Conservation (phyloP, 2,797 vertebrate genomes). For the Eremophila alpestris region DNA sequence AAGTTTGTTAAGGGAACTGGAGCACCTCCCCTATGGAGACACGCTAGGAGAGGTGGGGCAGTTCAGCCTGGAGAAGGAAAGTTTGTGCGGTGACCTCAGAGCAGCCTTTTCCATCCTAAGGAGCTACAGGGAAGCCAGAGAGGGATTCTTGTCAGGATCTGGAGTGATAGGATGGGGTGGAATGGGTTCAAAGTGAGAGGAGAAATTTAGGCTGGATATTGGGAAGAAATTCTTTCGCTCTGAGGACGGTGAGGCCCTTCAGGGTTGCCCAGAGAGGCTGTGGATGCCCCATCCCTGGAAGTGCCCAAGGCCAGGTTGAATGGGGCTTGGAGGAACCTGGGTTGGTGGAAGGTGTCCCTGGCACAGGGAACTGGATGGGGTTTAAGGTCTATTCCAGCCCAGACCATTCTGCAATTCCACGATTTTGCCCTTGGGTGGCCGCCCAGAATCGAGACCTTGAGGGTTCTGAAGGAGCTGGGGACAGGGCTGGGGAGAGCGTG, state of each 20-base stretch:
- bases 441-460: accelerated
- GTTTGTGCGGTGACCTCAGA: not conserved
- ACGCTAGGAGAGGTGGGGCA: not conserved
- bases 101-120: not conserved
- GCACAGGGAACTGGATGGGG: accelerated
- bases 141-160: not conserved
- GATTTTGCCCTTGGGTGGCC: accelerated
- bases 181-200: not conserved
- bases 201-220: not conserved
- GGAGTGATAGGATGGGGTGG: no score
- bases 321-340: no score
- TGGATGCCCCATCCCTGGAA: not conserved
- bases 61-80: not conserved
- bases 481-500: accelerated
- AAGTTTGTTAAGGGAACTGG: not conserved
- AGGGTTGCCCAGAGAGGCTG: not conserved
- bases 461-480: accelerated
- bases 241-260: not conserved
- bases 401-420: accelerated
- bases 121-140: accelerated
- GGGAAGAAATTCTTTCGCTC: no score
- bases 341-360: no score
- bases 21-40: accelerated
- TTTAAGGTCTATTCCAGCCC: not conserved
- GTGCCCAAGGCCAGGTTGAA: not conserved